Evolutionary conservation across 2,113 vertebrate genomes (phyloP).

Genomic region (Jacana jacana): DNA sequence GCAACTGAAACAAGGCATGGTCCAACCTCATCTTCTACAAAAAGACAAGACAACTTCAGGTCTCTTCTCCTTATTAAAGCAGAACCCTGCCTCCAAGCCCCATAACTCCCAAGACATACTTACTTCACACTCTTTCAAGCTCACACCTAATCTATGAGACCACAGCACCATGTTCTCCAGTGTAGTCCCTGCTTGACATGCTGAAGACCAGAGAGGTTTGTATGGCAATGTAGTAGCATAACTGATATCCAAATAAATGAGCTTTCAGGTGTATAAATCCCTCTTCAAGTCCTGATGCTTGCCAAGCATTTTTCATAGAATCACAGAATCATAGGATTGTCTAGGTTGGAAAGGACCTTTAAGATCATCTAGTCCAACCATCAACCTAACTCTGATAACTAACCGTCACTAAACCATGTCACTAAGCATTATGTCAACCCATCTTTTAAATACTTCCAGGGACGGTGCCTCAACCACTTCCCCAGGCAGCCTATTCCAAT

Average conservation of each 20-base stretch:
- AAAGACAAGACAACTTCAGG: not conserved
- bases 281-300: not conserved
- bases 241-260: not conserved
- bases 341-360: too few species aligned
- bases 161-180: not conserved
- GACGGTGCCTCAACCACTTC: too few species aligned
- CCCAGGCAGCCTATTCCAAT: too few species aligned
- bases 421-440: too few species aligned
- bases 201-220: not conserved
- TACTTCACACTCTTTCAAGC: not conserved
- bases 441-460: too few species aligned
- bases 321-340: too few species aligned
- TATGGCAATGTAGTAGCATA: not conserved
- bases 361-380: too few species aligned
- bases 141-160: not conserved
- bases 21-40: not conserved
- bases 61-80: accelerated
- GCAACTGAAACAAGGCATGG: not conserved
- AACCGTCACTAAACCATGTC: too few species aligned
- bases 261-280: not conserved
- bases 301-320: not conserved
- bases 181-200: not conserved
- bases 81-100: not conserved
- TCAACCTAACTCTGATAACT: too few species aligned
- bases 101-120: not conserved